Evolutionary conservation across 1,140 invertebrate species (phyloP).

Genomic region (Pachypeltis micranthus): DNA sequence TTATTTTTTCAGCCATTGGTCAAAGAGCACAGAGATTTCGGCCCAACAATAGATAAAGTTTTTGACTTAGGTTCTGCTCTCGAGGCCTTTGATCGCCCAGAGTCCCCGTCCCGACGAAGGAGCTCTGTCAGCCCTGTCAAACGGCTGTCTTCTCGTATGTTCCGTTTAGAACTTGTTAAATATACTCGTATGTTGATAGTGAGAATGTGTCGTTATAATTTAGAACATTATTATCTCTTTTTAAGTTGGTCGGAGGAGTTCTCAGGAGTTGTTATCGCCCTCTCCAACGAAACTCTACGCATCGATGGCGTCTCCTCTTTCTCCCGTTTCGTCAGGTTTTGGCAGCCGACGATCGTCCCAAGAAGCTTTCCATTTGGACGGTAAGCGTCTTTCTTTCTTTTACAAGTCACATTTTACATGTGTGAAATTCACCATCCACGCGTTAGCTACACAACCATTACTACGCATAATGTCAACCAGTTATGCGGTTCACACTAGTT

Average conservation of each 20-base stretch:
- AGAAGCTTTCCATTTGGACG: slow-evolving; percentile 76
- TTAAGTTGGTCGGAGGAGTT: slow-evolving; percentile 21
- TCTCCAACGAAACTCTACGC: slow-evolving; percentile 16
- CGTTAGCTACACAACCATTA: too few relatives aligned
- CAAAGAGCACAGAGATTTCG: slow-evolving; percentile 82
- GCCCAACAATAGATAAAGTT: slow-evolving; percentile 75
- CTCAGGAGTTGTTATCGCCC: slow-evolving; percentile 23
- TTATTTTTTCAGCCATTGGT: slow-evolving; percentile 50
- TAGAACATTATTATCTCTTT: background rate
- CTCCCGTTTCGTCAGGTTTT: slow-evolving; percentile 80
- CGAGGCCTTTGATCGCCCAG: slow-evolving; percentile 63
- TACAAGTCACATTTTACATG: too few relatives aligned
- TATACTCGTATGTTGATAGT: too few relatives aligned
- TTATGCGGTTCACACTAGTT: too few relatives aligned
- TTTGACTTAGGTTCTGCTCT: slow-evolving; percentile 69
- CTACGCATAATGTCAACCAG: too few relatives aligned
- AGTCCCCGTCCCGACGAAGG: slow-evolving; percentile 54
- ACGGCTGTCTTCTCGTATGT: slow-evolving; percentile 44
- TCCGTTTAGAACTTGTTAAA: too few relatives aligned
- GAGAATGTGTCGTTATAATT: background rate
- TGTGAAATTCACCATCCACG: too few relatives aligned
- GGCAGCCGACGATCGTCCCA: slow-evolving; percentile 79
- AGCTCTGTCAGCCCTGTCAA: slow-evolving; percentile 60
- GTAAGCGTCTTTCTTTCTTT: slow-evolving; percentile 2
- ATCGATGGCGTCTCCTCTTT: slow-evolving; percentile 51